Conservation (phyloP, 2,113 vertebrate species). For the Trogon melanurus region DNA sequence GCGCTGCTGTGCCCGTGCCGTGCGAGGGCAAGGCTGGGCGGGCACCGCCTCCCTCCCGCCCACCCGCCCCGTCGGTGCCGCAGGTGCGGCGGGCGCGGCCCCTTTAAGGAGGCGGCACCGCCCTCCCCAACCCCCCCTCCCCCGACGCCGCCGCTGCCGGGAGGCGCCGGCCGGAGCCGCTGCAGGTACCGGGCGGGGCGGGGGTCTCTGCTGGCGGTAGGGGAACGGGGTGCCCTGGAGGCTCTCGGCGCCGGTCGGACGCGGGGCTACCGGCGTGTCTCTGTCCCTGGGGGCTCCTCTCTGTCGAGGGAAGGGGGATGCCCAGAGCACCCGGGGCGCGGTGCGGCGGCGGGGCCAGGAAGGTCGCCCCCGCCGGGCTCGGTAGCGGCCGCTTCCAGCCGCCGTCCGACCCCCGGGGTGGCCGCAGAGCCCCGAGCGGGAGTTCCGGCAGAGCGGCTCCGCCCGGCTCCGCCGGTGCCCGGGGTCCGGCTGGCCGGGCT, state of each 20-base stretch:
- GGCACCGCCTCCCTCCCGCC: neutral
- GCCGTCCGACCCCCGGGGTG: neutral
- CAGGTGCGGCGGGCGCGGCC: neutral
- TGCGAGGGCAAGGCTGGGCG: neutral
- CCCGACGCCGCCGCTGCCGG: neutral
- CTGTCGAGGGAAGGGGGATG: no score
- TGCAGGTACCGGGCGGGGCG: neutral
- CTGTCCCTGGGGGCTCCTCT: no score
- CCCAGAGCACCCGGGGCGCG: neutral
- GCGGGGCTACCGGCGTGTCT: neutral
- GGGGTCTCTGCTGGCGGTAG: neutral
- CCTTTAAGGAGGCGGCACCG: slow-evolving; percentile 29
- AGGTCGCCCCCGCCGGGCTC: neutral
- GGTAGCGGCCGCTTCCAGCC: neutral
- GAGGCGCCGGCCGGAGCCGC: neutral
- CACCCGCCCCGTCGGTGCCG: neutral
- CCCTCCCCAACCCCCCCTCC: no score
- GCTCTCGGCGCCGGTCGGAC: neutral
- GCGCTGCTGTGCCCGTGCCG: neutral
- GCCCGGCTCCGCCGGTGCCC: neutral
- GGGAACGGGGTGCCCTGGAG: neutral
- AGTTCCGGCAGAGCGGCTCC: neutral
- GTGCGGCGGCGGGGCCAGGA: neutral
- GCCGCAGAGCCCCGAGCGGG: neutral
- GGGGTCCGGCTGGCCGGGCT: neutral